phyloP scores from a whole-genome alignment of 2,113 vertebrate species.

The Ranitomeya imitator region DNA sequence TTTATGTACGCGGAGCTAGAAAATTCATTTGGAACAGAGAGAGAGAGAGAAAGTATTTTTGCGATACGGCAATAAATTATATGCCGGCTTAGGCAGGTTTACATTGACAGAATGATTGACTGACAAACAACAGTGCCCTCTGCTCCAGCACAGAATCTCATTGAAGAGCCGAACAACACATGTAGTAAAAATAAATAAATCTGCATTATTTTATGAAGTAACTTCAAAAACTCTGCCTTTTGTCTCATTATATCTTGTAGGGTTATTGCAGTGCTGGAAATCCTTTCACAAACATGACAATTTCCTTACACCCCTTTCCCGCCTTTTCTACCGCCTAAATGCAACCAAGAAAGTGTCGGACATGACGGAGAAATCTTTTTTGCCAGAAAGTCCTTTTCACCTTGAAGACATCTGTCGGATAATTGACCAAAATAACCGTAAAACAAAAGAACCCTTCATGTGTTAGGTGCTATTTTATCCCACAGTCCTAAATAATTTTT shows the following conservation, averaged over 20 bases:
- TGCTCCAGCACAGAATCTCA: background rate
- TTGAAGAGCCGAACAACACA: background rate
- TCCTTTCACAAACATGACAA: background rate
- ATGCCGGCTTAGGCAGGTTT: background rate
- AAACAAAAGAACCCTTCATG: background rate
- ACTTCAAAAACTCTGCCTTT: background rate
- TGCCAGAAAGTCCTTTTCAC: background rate
- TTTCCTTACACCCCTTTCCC: background rate
- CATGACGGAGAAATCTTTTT: background rate
- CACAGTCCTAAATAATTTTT: background rate
- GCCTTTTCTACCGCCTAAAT: background rate
- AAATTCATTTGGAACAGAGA: slow-evolving; percentile 12
- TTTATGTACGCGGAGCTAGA: background rate
- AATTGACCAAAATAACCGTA: background rate
- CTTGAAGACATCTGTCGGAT: slow-evolving; percentile 4
- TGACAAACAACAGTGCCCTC: slow-evolving; percentile 5
- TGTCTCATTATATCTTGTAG: background rate
- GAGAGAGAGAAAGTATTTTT: background rate
- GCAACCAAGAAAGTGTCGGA: background rate
- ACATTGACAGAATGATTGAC: slow-evolving; percentile 7
- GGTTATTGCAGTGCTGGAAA: background rate
- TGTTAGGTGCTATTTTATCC: background rate
- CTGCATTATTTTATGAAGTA: slow-evolving; percentile 8
- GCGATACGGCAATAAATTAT: background rate
- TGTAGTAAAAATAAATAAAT: background rate